Evolutionary conservation across 2,888 invertebrate species (phyloP).

Genomic region (Tortrix viridana): DNA sequence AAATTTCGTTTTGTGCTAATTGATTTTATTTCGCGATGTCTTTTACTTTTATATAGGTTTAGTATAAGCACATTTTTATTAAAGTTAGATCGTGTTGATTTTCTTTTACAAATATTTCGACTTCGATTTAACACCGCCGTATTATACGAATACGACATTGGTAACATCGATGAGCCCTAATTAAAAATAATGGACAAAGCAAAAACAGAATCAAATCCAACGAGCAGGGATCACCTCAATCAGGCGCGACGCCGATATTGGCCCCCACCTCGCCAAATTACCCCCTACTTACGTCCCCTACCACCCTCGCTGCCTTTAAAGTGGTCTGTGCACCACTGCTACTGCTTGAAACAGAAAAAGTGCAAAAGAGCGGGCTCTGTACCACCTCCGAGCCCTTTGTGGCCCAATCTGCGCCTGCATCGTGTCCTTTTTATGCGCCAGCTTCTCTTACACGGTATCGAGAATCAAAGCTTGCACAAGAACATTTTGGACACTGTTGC

Average conservation of each 20-base stretch:
- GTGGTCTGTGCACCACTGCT: slow-evolving; percentile 81
- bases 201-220: slow-evolving; percentile 72
- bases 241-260: slow-evolving; percentile 81
- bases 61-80: background rate
- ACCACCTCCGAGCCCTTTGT: slow-evolving; percentile 83
- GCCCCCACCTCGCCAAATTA: slow-evolving; percentile 82
- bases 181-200: slow-evolving; percentile 64
- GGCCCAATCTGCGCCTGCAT: slow-evolving; percentile 81
- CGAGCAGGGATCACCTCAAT: slow-evolving; percentile 80
- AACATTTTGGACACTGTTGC: slow-evolving; percentile 75
- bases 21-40: background rate
- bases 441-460: slow-evolving; percentile 80
- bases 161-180: slow-evolving; percentile 52
- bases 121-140: background rate
- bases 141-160: slow-evolving; percentile 14
- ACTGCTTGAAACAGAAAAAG: slow-evolving; percentile 82
- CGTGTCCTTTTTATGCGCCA: slow-evolving; percentile 78
- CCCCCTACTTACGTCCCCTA: slow-evolving; percentile 80
- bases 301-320: slow-evolving; percentile 80
- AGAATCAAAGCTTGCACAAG: slow-evolving; percentile 78
- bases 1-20: too few relatives aligned
- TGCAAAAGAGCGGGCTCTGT: slow-evolving; percentile 76
- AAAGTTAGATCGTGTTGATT: too few relatives aligned
- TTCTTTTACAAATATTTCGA: too few relatives aligned
- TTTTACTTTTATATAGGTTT: background rate